A percentile compares a stretch with the other conserved stretches of the same genome.
Conservation (phyloP, 2,797 vertebrate genomes). For the Danio tinwini region DNA sequence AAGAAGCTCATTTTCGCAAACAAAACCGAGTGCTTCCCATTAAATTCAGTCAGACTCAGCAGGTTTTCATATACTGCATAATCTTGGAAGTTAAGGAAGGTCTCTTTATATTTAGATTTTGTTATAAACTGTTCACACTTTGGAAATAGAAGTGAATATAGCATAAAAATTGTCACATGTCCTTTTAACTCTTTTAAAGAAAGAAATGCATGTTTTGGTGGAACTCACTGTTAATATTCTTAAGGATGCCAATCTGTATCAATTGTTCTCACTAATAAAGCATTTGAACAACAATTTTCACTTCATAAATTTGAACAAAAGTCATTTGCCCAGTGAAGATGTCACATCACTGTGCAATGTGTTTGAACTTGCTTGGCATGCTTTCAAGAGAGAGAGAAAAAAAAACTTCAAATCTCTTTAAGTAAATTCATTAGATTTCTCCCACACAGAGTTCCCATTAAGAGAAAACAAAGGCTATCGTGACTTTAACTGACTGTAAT, state of each 20-base stretch:
- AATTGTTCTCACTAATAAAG: not conserved
- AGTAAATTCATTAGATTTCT: conserved; percentile 56
- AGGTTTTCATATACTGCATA: no score
- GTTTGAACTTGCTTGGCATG: conserved; percentile 34
- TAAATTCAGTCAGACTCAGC: no score
- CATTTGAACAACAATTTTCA: not conserved
- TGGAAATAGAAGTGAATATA: no score
- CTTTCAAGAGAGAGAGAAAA: conserved; percentile 30
- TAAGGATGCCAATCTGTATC: not conserved
- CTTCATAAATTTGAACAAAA: not conserved
- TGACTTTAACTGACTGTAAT: conserved; percentile 63
- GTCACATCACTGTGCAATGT: not conserved
- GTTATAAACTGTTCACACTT: no score
- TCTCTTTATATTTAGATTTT: no score
- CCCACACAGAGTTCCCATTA: conserved; percentile 60
- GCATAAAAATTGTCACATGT: no score
- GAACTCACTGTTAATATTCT: not conserved
- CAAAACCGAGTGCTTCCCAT: no score
- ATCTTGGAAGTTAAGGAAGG: no score
- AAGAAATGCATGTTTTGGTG: not conserved
- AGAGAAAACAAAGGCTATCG: conserved; percentile 59
- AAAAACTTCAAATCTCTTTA: conserved; percentile 49
- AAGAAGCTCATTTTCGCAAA: no score
- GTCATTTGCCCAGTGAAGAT: conserved; percentile 3
- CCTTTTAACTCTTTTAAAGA: no score